Percentiles rank a stretch among this genome's conserved stretches.
phyloP scores from a whole-genome alignment of 2,113 vertebrate species.

The Vulpes lagopus region DNA sequence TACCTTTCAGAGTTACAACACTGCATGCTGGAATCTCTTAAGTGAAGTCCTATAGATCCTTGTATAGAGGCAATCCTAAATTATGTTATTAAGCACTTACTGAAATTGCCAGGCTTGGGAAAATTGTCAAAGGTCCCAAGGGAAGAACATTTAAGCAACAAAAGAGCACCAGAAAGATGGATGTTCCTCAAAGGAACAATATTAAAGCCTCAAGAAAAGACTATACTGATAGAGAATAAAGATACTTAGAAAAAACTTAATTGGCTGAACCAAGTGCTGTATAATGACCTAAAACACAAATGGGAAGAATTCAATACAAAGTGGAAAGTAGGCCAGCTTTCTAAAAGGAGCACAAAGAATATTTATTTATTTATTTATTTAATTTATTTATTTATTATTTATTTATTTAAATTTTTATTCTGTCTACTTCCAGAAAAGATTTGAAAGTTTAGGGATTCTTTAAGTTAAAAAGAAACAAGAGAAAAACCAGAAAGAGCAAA shows the following conservation, averaged over 20 bases:
- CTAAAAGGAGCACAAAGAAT: slow-evolving; percentile 72
- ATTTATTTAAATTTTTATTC: slow-evolving; percentile 67
- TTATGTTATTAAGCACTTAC: slow-evolving; percentile 73
- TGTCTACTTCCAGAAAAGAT: slow-evolving; percentile 57
- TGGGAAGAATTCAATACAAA: slow-evolving; percentile 79
- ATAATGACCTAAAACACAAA: slow-evolving; percentile 79
- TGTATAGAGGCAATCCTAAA: slow-evolving; percentile 46
- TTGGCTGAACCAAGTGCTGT: slow-evolving; percentile 74
- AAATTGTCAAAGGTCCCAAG: slow-evolving; percentile 72
- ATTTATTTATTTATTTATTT: slow-evolving; percentile 58
- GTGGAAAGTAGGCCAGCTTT: slow-evolving; percentile 76
- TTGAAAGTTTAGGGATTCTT: slow-evolving; percentile 30
- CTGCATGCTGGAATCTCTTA: not conserved
- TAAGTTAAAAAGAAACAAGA: slow-evolving; percentile 53
- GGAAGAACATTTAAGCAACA: slow-evolving; percentile 80
- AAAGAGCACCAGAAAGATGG: slow-evolving; percentile 77
- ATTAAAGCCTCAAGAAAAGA: slow-evolving; percentile 78
- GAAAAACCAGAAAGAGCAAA: not conserved
- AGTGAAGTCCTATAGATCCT: slow-evolving; percentile 46
- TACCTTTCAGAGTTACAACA: slow-evolving; percentile 33
- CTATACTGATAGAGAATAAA: slow-evolving; percentile 74
- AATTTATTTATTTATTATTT: slow-evolving; percentile 32
- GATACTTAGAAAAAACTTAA: slow-evolving; percentile 71
- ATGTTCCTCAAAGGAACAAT: slow-evolving; percentile 79
- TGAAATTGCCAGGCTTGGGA: slow-evolving; percentile 70